Evolutionary conservation across 2,113 vertebrate species (phyloP), one percentile per base, ranked within the genome.

Genomic region (Daphoenositta chrysoptera): DNA sequence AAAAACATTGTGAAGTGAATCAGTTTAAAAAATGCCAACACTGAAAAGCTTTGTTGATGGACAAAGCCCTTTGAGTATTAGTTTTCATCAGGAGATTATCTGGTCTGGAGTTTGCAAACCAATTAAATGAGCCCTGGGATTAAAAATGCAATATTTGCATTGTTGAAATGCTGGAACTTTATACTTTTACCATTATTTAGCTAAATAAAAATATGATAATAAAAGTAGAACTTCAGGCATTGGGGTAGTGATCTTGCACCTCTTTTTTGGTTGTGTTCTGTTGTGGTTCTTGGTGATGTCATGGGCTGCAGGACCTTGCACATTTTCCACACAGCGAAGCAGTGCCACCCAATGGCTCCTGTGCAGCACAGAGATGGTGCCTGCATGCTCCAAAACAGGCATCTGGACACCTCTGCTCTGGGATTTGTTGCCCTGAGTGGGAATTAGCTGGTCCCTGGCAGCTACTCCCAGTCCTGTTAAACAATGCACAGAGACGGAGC

Each of bases 341-440:
- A 97, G 96, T 96, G 91, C 96, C 97, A 96, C 96, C 97, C 89
- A 82, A 95, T 96, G 97, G 96, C 69, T 92, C 50, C 77, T 80
- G 48, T 30, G 58, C 60, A 80, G 69, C 56, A 82, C 39, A 72
- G 68, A 63, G 37, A 8, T 12, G 33, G 47, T 89, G 48, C n/a
- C 64, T 57, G 3, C 1, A 0, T 64, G 64, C 53, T 86, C 71
- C 89, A 44, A 4, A 79, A n/a, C 1, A 57, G 15, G 28, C 58
- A 66, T 16, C 35, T 42, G 37, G 30, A 7, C 54, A 51, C 35
- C 58, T 83, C 50, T 64, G 42, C 13, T 35, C 71, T 77, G 63
- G 53, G 63, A 39, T 86, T 94, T 90, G 45, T 31, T 93, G 47
- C n/a, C 70, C 12, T 0, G 0, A 72, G 35, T 48, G 72, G 47